These are phyloP conservation scores for Salvator merianae DNA, from an alignment of 2,113 vertebrate genomes.

Conservation along the genomic window DNA sequence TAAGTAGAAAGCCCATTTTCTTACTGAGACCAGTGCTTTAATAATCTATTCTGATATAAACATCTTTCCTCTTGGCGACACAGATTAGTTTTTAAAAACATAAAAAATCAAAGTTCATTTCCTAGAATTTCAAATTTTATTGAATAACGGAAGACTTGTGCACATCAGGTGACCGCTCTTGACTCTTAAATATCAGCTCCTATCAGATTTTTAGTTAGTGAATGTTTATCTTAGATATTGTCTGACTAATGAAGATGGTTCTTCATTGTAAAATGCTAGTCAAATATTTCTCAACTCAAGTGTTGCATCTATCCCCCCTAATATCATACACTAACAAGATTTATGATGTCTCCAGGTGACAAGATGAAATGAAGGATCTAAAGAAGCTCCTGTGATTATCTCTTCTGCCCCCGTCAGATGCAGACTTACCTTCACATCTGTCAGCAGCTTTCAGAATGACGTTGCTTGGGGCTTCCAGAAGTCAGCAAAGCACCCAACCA, in stretches of 20 bases:
- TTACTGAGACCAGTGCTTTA: background rate
- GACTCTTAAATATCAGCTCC: background rate
- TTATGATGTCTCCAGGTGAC: background rate
- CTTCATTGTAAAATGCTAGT: background rate
- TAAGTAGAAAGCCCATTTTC: no score
- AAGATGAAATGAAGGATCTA: no score
- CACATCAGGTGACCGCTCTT: background rate
- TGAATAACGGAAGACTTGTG: background rate
- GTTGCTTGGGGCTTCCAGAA: no score
- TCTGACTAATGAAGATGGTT: background rate
- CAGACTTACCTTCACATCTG: no score
- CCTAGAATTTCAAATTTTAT: background rate
- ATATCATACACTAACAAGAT: background rate
- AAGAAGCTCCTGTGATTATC: no score
- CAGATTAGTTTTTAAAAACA: no score
- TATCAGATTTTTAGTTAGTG: background rate
- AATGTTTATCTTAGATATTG: background rate
- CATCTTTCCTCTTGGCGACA: slow-evolving; percentile 8
- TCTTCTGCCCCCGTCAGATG: no score
- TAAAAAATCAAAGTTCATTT: background rate
- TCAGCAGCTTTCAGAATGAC: no score
- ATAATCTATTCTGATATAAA: background rate
- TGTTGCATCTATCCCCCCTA: no score
- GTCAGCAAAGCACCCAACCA: no score
- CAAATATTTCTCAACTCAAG: background rate